These are phyloP conservation scores for Passer montanus DNA, from an alignment of 2,113 vertebrate genomes.

Conservation along the genomic window DNA sequence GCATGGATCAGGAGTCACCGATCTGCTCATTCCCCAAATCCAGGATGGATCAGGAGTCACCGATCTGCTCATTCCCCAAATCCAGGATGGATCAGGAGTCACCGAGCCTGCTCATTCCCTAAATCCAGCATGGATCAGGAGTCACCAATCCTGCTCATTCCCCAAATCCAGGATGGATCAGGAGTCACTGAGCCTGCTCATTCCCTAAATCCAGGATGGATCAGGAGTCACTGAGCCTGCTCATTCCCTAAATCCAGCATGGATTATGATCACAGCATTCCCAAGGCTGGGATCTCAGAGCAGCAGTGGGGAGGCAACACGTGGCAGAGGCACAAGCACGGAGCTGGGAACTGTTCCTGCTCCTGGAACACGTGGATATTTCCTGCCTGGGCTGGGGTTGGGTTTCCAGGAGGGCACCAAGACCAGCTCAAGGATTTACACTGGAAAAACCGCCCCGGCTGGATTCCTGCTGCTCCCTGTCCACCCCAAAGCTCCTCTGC, in stretches of 20 bases:
- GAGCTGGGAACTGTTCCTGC: background rate
- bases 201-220: background rate
- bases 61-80: background rate
- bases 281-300: background rate
- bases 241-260: background rate
- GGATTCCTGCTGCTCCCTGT: background rate
- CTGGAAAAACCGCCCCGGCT: background rate
- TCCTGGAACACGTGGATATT: background rate
- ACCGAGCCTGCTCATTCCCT: background rate
- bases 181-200: background rate
- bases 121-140: too few relatives aligned
- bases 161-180: background rate
- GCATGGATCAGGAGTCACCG: too few relatives aligned
- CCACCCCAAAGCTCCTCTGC: background rate
- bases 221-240: accelerated
- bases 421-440: background rate
- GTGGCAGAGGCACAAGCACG: background rate
- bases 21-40: too few relatives aligned
- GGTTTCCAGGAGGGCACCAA: background rate
- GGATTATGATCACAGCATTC: background rate
- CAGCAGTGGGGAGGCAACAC: background rate
- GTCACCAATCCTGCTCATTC: background rate
- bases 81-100: accelerated
- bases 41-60: too few relatives aligned
- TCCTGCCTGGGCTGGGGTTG: background rate